Evolutionary conservation across 2,797 vertebrate genomes (phyloP).

Genomic region (Danio aesculapii): DNA sequence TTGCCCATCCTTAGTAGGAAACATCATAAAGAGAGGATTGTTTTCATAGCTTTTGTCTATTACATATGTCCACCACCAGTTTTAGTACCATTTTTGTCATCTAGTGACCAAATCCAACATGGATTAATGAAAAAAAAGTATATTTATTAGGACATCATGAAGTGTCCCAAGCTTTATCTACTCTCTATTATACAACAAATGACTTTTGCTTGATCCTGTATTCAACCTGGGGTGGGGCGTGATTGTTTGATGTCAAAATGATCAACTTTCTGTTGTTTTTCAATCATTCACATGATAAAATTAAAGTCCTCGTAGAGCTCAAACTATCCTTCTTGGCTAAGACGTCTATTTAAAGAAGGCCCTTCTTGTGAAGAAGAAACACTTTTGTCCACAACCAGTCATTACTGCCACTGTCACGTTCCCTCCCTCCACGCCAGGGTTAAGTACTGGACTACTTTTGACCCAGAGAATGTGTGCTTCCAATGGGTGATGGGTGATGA

Average conservation of each 20-base stretch:
- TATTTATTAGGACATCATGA: too few relatives aligned
- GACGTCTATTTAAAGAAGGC: conserved; percentile 49
- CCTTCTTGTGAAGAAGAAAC: conserved; percentile 46
- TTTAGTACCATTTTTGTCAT: too few relatives aligned
- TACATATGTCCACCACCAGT: too few relatives aligned
- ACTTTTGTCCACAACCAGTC: conserved; percentile 52
- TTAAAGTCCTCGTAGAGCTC: background rate
- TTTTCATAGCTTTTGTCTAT: too few relatives aligned
- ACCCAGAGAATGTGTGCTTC: conserved; percentile 18
- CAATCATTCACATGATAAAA: background rate
- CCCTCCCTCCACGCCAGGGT: conserved; percentile 32
- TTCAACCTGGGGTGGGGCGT: too few relatives aligned
- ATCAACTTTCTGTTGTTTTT: background rate
- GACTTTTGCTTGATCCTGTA: too few relatives aligned
- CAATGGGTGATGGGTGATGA: conserved; percentile 36
- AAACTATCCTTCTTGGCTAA: conserved; percentile 35
- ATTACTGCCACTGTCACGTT: conserved; percentile 55
- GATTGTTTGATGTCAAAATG: background rate
- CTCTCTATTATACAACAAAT: too few relatives aligned
- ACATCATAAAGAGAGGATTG: too few relatives aligned
- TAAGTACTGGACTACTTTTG: conserved; percentile 43
- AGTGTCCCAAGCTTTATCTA: too few relatives aligned
- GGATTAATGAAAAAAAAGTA: too few relatives aligned
- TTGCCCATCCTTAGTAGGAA: too few relatives aligned
- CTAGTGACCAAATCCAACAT: too few relatives aligned